These are phyloP conservation scores for Xanthorhoe spadicearia DNA, from an alignment of 2,888 invertebrate genomes.

Conservation along the genomic window DNA sequence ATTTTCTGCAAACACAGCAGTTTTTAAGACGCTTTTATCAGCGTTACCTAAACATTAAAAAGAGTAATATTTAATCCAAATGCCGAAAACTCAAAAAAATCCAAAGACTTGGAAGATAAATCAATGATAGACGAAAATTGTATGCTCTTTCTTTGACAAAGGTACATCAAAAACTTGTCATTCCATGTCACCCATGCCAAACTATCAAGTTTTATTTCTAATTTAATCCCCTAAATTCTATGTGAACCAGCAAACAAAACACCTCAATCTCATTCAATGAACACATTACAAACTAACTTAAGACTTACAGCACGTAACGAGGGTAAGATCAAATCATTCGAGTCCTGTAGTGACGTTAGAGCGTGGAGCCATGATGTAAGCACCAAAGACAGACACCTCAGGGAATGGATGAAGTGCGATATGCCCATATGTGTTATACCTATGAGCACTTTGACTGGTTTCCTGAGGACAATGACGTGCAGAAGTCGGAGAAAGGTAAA, in stretches of 20 bases:
- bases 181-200: constrained; percentile 12
- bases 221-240: constrained; percentile 57
- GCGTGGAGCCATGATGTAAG: constrained; percentile 82
- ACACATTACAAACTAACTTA: constrained; percentile 47
- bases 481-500: constrained; percentile 61
- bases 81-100: background rate
- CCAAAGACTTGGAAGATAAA: background rate
- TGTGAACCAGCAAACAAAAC: constrained; percentile 47
- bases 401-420: constrained; percentile 76
- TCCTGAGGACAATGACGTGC: constrained; percentile 65
- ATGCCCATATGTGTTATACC: constrained; percentile 70
- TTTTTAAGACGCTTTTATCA: too few species aligned
- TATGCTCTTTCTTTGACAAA: too few species aligned
- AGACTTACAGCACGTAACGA: constrained; percentile 75
- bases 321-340: constrained; percentile 81
- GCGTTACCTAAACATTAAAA: too few species aligned
- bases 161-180: background rate
- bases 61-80: too few species aligned
- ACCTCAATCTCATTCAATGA: constrained; percentile 63
- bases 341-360: constrained; percentile 81
- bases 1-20: too few species aligned
- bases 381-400: constrained; percentile 62
- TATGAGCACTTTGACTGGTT: constrained; percentile 54
- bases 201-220: constrained; percentile 19
- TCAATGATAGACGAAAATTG: background rate